A percentile compares a stretch with the other conserved stretches of the same genome.
These are phyloP conservation scores for Allacma fusca DNA, from an alignment of 2,888 invertebrate species.

Conservation along the genomic window DNA sequence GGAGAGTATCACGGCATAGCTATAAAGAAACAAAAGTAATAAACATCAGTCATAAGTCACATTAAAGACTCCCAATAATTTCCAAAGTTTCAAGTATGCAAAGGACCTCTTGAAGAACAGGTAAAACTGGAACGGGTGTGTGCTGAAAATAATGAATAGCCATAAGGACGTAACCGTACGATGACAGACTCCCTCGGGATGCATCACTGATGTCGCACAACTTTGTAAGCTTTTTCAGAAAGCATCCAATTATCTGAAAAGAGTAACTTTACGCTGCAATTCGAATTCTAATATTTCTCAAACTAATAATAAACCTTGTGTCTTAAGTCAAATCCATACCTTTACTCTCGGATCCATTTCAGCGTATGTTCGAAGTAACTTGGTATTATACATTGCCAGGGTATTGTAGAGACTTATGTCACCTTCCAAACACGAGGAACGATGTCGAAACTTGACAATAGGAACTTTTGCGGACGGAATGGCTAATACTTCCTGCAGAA, in stretches of 20 bases:
- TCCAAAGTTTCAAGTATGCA: background rate
- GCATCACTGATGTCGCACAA: slow-evolving; percentile 71
- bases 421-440: slow-evolving; percentile 66
- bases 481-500: slow-evolving; percentile 62
- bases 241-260: slow-evolving; percentile 66
- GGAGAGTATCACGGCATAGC: slow-evolving; percentile 45
- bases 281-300: background rate
- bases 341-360: slow-evolving; percentile 67
- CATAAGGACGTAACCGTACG: slow-evolving; percentile 71
- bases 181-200: slow-evolving; percentile 70
- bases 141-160: slow-evolving; percentile 70
- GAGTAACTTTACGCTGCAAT: background rate
- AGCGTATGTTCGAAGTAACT: slow-evolving; percentile 67
- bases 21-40: slow-evolving; percentile 28
- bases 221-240: slow-evolving; percentile 69
- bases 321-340: slow-evolving; percentile 58
- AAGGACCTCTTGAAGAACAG: slow-evolving; percentile 69
- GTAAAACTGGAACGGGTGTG: slow-evolving; percentile 68
- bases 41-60: background rate
- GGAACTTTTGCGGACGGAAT: slow-evolving; percentile 71
- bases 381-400: slow-evolving; percentile 69
- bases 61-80: background rate
- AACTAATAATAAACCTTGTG: slow-evolving; percentile 1
- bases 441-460: slow-evolving; percentile 69
- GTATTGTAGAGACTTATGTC: slow-evolving; percentile 71